Evolutionary conservation across 2,888 invertebrate genomes (phyloP).

Genomic region (Steinernema scapterisci): DNA sequence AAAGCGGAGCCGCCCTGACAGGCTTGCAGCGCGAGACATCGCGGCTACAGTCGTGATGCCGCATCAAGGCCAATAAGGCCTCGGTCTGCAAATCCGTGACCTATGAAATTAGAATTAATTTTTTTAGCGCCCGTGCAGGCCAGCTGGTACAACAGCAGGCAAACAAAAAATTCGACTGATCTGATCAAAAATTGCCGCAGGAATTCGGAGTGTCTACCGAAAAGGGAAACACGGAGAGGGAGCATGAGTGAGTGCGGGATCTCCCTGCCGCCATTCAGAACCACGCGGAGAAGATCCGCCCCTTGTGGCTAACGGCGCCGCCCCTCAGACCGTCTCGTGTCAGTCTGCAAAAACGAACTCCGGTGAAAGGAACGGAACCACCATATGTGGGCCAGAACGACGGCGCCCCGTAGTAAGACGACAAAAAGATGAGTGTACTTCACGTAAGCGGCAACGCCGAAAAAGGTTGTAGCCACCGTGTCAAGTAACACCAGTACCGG

Average conservation of each 20-base stretch:
- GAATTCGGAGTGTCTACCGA: neutral
- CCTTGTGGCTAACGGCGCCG: neutral
- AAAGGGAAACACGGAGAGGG: neutral
- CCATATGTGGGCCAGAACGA: constrained; percentile 6
- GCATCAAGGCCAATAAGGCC: neutral
- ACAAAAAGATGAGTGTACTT: constrained; percentile 16
- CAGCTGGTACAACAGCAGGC: constrained; percentile 30
- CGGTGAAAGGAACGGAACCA: neutral
- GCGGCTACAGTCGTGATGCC: neutral
- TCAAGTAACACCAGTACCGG: constrained; percentile 21
- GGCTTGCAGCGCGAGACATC: no score
- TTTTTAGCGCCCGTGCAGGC: constrained; percentile 4
- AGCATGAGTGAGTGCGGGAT: neutral
- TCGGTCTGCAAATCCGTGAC: constrained; percentile 21
- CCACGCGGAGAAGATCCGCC: constrained; percentile 21
- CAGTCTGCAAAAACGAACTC: neutral
- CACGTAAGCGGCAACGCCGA: constrained; percentile 13
- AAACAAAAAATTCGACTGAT: neutral
- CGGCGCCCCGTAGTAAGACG: neutral
- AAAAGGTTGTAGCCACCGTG: constrained; percentile 7
- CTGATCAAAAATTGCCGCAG: constrained; percentile 1
- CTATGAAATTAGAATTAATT: constrained; percentile 26
- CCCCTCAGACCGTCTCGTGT: neutral
- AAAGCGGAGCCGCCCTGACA: neutral
- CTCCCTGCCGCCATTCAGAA: neutral